Base-by-base conservation (phyloP, 2,888 invertebrate genomes). In the Platypus cylindrus region DNA sequence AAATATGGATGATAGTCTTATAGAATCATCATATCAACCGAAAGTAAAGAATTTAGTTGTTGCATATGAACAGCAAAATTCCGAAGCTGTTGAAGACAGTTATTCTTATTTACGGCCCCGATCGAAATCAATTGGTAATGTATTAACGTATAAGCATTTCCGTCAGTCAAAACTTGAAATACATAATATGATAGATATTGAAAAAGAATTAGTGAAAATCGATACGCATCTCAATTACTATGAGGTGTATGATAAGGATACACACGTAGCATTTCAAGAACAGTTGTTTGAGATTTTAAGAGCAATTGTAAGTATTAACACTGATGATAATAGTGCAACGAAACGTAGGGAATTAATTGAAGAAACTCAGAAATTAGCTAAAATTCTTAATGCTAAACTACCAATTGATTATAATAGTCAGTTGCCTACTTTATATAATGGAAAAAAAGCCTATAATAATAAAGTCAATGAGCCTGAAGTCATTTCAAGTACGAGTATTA, bases 191-290 rank as follows among this genome's bases (percentile, higher is more conserved):
- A 2, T 38, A 15, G 48, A 48, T 22, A 37, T 49, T 5, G 44
- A 49, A 36, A 43, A 40, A n/a, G 45, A 43, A 23, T 20, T 50
- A 30, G 37, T 37, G 7, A 37, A 37, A 17, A 26, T 46, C 11
- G 46, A 48, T 26, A 30, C 34, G 0, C 37, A 40, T 13, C 31
- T 50, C 3, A 41, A 44, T 17, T 39, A 41, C n/a, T 50, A 50
- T 24, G 38, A 45, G 30, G 34, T 42, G 5, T 50, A 50, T 27
- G 43, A 49, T 16, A 50, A 50, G 25, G 44, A 42, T n/a, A 48
- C 44, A 5, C 50, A 50, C 15, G 48, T 50, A 14, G 41, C 41
- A 1, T 44, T 49, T 27, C 48, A 48, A 41, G 48, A 49, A 28
- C 43, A 48, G 26, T 30, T 50, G 5, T 49, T 50, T 30, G 45